Conservation (phyloP, 2,888 invertebrate species). For the Merodon equestris region DNA sequence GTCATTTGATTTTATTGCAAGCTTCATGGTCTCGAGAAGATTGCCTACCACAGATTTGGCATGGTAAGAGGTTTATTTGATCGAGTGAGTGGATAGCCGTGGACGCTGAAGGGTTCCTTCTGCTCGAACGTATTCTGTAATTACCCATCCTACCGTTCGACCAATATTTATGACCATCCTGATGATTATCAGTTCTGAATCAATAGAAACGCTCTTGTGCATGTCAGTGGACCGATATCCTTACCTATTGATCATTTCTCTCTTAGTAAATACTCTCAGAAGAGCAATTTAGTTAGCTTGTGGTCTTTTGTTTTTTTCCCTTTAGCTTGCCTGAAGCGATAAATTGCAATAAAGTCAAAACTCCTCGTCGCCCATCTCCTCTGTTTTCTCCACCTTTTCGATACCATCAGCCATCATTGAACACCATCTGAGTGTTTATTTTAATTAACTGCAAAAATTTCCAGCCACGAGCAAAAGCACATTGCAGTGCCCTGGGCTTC, state of each 20-base stretch:
- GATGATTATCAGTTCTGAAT: no score
- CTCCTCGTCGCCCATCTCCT: neutral
- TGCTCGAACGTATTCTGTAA: no score
- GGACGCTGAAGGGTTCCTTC: no score
- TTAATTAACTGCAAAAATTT: slow-evolving; percentile 28
- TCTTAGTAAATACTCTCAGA: slow-evolving; percentile 17
- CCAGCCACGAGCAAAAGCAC: slow-evolving; percentile 4
- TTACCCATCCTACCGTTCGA: no score
- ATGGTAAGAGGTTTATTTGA: no score
- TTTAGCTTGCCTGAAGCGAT: neutral
- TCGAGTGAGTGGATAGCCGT: no score
- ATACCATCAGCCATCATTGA: slow-evolving; percentile 1
- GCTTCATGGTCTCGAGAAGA: no score
- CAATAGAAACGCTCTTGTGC: no score
- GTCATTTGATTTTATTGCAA: slow-evolving; percentile 14
- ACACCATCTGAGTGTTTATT: slow-evolving; percentile 31
- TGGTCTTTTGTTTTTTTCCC: neutral
- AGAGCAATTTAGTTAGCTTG: slow-evolving; percentile 24
- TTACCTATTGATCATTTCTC: neutral
- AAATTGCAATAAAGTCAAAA: slow-evolving; percentile 30
- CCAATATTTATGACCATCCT: no score
- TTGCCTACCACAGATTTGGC: no score
- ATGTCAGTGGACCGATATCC: no score
- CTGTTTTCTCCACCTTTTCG: no score
- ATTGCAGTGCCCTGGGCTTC: neutral